Evolutionary conservation across 2,797 vertebrate species (phyloP).

Genomic region (Channallabes apus): DNA sequence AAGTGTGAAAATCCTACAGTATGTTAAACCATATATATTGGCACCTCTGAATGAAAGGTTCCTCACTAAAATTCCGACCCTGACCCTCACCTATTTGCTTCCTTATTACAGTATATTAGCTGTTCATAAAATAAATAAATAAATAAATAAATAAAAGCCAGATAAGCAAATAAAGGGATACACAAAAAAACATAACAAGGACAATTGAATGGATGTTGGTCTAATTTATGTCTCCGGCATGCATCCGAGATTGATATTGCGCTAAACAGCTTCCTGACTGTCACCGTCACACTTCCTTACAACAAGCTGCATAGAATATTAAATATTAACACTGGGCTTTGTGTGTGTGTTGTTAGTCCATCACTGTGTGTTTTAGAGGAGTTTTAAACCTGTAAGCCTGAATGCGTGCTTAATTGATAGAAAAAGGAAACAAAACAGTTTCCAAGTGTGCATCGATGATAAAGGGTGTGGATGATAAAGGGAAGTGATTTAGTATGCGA

Average conservation of each 20-base stretch:
- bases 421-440: neutral
- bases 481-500: too few relatives aligned
- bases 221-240: constrained; percentile 21
- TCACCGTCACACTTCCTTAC: constrained; percentile 9
- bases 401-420: neutral
- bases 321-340: neutral
- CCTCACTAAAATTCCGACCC: neutral
- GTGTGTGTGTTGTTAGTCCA: neutral
- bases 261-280: constrained; percentile 26
- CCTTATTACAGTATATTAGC: neutral
- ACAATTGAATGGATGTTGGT: constrained; percentile 12
- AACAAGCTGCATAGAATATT: neutral
- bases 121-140: neutral
- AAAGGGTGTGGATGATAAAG: neutral
- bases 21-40: neutral
- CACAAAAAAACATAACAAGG: neutral
- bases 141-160: too few relatives aligned
- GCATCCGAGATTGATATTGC: constrained; percentile 26
- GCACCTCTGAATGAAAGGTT: neutral
- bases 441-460: neutral
- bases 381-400: neutral
- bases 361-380: neutral
- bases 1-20: neutral
- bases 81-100: neutral
- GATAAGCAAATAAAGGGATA: neutral